phyloP scores from a whole-genome alignment of 2,888 invertebrate genomes.

The Xestia rhomboidea region DNA sequence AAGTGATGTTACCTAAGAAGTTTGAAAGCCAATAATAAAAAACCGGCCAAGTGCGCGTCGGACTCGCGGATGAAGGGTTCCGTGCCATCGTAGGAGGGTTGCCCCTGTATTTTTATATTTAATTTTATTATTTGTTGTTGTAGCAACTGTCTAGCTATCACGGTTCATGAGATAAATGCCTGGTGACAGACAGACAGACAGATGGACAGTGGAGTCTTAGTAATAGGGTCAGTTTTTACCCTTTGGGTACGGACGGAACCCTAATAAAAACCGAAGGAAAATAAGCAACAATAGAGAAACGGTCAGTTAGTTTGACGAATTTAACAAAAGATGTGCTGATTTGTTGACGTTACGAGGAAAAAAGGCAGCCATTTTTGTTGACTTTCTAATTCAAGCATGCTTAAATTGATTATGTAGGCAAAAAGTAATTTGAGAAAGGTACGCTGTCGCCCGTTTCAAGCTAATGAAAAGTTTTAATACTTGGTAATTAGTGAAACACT shows the following conservation, averaged over 20 bases:
- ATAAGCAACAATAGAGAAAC: neutral
- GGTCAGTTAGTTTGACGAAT: neutral
- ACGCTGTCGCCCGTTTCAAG: neutral
- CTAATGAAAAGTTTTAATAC: neutral
- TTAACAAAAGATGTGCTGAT: neutral
- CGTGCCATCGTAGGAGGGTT: too few species aligned
- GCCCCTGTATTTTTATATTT: too few species aligned
- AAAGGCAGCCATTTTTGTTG: constrained; percentile 1
- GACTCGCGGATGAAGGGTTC: too few species aligned
- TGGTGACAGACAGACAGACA: too few species aligned
- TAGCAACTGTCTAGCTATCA: too few species aligned
- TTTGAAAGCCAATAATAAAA: neutral
- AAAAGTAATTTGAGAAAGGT: constrained; percentile 6
- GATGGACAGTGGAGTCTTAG: too few species aligned
- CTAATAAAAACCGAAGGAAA: neutral
- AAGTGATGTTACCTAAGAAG: neutral
- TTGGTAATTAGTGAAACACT: neutral
- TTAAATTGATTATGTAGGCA: constrained; percentile 11
- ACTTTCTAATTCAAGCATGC: constrained; percentile 39
- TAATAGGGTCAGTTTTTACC: too few species aligned
- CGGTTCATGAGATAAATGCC: too few species aligned
- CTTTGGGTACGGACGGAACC: too few species aligned
- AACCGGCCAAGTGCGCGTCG: too few species aligned
- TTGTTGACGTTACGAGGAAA: neutral
- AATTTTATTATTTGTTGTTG: too few species aligned